Conservation (phyloP, 2,797 vertebrate species). For the Malacoctenus gilli region DNA sequence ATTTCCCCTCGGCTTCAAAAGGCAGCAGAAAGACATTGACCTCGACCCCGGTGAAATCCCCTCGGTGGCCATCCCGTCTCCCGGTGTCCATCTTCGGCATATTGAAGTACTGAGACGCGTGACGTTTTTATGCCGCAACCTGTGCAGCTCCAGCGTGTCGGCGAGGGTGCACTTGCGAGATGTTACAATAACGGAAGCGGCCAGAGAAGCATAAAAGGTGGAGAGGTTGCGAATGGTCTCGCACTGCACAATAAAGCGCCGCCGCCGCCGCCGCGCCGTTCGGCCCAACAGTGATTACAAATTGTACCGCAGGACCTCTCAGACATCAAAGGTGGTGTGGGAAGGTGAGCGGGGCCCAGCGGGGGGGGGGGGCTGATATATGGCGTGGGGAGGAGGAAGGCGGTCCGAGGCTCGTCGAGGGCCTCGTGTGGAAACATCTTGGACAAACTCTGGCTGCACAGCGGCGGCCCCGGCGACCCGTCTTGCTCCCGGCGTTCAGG, state of each 20-base stretch:
- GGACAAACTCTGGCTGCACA: constrained; percentile 56
- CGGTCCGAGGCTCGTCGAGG: constrained; percentile 63
- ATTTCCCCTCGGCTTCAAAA: constrained; percentile 53
- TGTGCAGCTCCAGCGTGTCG: constrained; percentile 53
- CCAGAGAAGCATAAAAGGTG: constrained; percentile 56
- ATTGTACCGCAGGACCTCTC: constrained; percentile 60
- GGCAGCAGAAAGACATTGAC: constrained; percentile 64
- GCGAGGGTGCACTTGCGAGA: constrained; percentile 54
- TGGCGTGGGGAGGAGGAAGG: constrained; percentile 51
- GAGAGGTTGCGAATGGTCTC: constrained; percentile 38
- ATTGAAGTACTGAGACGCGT: constrained; percentile 51
- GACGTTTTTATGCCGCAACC: constrained; percentile 71
- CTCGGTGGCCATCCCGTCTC: constrained; percentile 54
- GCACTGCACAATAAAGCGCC: constrained; percentile 33
- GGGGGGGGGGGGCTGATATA: constrained; percentile 70
- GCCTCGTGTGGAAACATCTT: constrained; percentile 56
- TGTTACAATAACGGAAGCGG: constrained; percentile 56
- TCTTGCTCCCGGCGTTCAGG: constrained; percentile 30
- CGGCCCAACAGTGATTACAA: constrained; percentile 57
- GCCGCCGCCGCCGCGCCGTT: constrained; percentile 17
- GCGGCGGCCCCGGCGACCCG: constrained; percentile 47
- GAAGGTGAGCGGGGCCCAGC: constrained; percentile 65
- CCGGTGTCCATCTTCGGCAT: constrained; percentile 59
- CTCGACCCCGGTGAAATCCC: constrained; percentile 59
- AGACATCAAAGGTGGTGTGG: constrained; percentile 75